Percentiles rank a stretch among this genome's conserved stretches.
These are phyloP conservation scores for Scomberomorus guttatus DNA, from an alignment of 2,797 vertebrate genomes.

Conservation along the genomic window DNA sequence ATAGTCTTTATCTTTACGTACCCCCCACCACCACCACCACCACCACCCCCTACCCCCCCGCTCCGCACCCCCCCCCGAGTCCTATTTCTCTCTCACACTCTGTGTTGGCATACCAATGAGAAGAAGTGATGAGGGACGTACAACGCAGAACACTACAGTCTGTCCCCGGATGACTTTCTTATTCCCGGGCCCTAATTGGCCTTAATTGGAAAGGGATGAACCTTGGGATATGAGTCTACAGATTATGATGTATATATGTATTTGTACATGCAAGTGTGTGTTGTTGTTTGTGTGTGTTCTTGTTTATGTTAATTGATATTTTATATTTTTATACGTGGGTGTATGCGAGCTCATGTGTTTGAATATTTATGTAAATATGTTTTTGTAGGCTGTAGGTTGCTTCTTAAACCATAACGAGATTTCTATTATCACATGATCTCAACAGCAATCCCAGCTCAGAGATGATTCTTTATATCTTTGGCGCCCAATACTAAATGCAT, in stretches of 20 bases:
- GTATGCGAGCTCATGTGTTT: constrained; percentile 45
- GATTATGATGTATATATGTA: constrained; percentile 13
- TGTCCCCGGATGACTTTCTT: constrained; percentile 24
- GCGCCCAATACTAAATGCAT: constrained; percentile 31
- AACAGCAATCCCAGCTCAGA: constrained; percentile 26
- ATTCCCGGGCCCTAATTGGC: constrained; percentile 50
- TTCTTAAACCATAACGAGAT: constrained; percentile 46
- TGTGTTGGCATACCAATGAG: constrained; percentile 58
- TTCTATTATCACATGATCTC: constrained; percentile 44
- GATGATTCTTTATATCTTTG: constrained; percentile 12
- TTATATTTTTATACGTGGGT: constrained; percentile 19
- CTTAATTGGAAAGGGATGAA: constrained; percentile 58
- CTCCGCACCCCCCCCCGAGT: not conserved
- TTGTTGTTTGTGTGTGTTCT: constrained; percentile 1
- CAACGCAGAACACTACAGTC: constrained; percentile 7
- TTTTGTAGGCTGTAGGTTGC: constrained; percentile 47
- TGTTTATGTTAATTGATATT: no score
- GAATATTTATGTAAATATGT: constrained; percentile 70
- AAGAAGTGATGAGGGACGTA: constrained; percentile 33
- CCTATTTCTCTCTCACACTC: constrained; percentile 8
- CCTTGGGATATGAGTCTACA: constrained; percentile 22
- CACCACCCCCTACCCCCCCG: not conserved
- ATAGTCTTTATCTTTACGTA: constrained; percentile 9
- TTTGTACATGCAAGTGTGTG: not conserved
- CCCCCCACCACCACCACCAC: no score